phyloP scores from a whole-genome alignment of 2,888 invertebrate species.

The Micropterix aruncella region DNA sequence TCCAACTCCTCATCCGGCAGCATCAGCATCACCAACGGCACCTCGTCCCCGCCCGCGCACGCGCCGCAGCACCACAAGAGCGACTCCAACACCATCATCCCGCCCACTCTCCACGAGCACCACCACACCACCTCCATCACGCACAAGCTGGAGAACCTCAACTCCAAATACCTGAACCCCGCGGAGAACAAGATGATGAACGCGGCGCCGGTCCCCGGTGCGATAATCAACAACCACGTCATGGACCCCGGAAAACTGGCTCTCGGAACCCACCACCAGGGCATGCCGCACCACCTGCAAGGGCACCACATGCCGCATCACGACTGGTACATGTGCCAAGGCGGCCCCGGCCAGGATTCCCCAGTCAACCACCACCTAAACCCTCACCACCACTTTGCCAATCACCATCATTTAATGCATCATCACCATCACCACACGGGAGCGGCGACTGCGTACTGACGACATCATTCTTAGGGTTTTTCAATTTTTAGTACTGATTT shows the following conservation, averaged over 20 bases:
- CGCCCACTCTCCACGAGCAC: conserved; percentile 10
- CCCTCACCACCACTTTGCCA: conserved; percentile 20
- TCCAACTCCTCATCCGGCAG: conserved; percentile 68
- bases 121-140: conserved; percentile 34
- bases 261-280: conserved; percentile 20
- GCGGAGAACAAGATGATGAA: conserved; percentile 21
- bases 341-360: conserved; percentile 14
- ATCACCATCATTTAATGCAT: conserved; percentile 48
- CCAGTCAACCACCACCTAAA: conserved; percentile 14
- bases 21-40: conserved; percentile 51
- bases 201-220: conserved; percentile 1
- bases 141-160: conserved; percentile 35
- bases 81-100: conserved; percentile 4
- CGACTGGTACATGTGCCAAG: conserved; percentile 4
- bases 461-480: conserved; percentile 34
- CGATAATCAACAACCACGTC: conserved; percentile 10
- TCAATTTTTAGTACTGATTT: not conserved
- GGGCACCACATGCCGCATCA: conserved; percentile 22
- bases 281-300: conserved; percentile 23
- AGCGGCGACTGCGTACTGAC: conserved; percentile 66
- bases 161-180: conserved; percentile 36
- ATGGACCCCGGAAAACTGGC: conserved; percentile 14
- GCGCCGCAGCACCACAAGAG: conserved; percentile 17
- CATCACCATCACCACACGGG: conserved; percentile 37
- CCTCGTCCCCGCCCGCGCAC: conserved; percentile 37